These are phyloP conservation scores for Syrrhaptes paradoxus DNA, from an alignment of 2,113 vertebrate species.

Conservation along the genomic window DNA sequence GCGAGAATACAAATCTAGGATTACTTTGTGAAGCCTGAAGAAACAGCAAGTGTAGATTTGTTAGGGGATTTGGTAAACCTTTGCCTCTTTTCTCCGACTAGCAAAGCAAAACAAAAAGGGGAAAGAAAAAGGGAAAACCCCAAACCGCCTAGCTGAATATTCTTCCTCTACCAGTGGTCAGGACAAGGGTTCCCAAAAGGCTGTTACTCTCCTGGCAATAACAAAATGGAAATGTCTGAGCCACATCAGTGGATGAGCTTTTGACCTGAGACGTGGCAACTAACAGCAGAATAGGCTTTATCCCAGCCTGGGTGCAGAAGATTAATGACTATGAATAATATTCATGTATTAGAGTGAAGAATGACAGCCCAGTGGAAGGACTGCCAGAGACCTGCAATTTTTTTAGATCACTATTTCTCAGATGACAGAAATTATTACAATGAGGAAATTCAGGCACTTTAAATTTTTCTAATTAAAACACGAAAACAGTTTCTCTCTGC, in stretches of 20 bases:
- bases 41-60: not conserved
- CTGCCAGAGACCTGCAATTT: not conserved
- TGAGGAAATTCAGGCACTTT: not conserved
- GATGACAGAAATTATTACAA: conserved; percentile 11
- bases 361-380: not conserved
- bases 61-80: not conserved
- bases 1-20: not conserved
- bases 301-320: not conserved
- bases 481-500: not conserved
- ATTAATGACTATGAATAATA: not conserved
- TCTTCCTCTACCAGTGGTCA: not conserved
- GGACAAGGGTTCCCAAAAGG: not conserved
- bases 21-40: not conserved
- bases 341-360: not conserved
- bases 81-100: not conserved
- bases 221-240: not conserved
- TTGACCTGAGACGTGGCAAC: not conserved
- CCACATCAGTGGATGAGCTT: not conserved
- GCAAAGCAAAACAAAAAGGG: not conserved
- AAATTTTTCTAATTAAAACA: conserved; percentile 41
- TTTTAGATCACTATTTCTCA: conserved; percentile 33
- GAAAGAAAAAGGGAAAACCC: not conserved
- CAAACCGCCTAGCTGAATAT: not conserved
- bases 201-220: not conserved
- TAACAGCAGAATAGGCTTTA: not conserved